Evolutionary conservation across 2,113 vertebrate genomes (phyloP), one percentile per base, ranked within the genome.

Genomic region (Phalacrocorax brasilianus): DNA sequence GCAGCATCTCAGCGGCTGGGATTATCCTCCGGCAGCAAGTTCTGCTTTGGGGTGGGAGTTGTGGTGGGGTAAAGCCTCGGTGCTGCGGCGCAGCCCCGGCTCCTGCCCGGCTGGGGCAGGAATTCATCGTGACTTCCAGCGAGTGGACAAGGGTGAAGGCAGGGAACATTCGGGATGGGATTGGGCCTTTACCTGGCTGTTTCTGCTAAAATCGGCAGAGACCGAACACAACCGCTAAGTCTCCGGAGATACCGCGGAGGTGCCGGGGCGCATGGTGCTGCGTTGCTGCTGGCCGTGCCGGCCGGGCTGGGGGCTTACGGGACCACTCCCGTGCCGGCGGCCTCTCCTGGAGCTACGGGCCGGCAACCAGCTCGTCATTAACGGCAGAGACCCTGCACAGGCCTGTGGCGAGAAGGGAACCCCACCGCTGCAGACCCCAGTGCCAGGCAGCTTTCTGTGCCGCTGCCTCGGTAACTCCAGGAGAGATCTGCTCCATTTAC

Each of bases 391-490:
- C 40, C 44, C 62, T 18, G 40, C n/a, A 4, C 12, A 22, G 30
- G 11, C 24, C 16, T 11, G 30, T 3, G 42, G 32, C 15, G 32
- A 52, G 63, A 21, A 42, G 30, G 26, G 40, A 44, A 63, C 14
- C 33, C 63, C 50, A n/a, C 23, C 0, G 0, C 67, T 18, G 47
- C 42, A 38, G 52, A 67, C 1, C 4, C 26, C 66, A 8, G 42
- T 40, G 26, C 38, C 74, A 24, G 4, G 8, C 24, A 44, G 61
- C 61, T 85, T 16, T 13, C 62, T 4, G 3, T 23, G n/a, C 44
- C 4, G 2, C 30, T 33, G 30, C 61, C 88, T 23, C 9, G 2
- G 16, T 8, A 38, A n/a, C 30, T 47, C 38, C 67, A 17, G 40
- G 14, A 23, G 19, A 9, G 27, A 66, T 22, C 70, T 28, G 28